Evolutionary conservation across 2,113 vertebrate genomes (phyloP), one percentile per base, ranked within the genome.

Genomic region (Odocoileus virginianus): DNA sequence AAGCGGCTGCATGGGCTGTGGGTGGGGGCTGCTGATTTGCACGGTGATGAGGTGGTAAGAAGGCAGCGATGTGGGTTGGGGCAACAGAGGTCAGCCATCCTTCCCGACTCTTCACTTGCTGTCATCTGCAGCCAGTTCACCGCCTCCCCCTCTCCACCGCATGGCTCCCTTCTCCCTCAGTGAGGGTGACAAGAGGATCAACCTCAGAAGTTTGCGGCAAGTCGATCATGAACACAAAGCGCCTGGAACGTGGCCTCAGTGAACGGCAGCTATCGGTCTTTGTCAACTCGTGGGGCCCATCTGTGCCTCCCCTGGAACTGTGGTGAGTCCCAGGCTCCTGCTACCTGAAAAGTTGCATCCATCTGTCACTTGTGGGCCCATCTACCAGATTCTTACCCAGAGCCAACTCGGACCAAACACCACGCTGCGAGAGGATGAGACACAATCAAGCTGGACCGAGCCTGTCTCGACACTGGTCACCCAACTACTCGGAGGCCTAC

Each of bases 141-240:
- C 67, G 6, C 10, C 2, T 47, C 30, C 30, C 17, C 2, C 28
- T 43, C 45, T 21, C 4, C 1, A 33, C 15, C 50, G 3, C 1
- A 6, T 36, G 23, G 74, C 28, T 81, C 64, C 47, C 54, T 16
- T 79, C 28, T 89, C 52, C 76, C 8, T n/a, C 52, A 25, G 21
- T 12, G 64, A 74, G 12, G 45, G 7, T 13, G 15, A 28, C 25
- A 30, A 40, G 33, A 36, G 12, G 0, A 10, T 47, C 11, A 43
- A 43, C 27, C 12, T 55, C 74, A 4, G 27, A 83, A 27, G 12
- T 5, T 33, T 28, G 33, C 17, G 47, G 23, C 67, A 19, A 58
- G 9, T 27, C 2, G 16, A 7, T 36, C 3, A 25, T 12, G 36
- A 12, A 6, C 6, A 2, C 3, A 1, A 2, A 30, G 13, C 0